Percentiles rank a stretch among this genome's conserved stretches.
Conservation (phyloP, 2,113 vertebrate genomes). For the Cottus gobio region DNA sequence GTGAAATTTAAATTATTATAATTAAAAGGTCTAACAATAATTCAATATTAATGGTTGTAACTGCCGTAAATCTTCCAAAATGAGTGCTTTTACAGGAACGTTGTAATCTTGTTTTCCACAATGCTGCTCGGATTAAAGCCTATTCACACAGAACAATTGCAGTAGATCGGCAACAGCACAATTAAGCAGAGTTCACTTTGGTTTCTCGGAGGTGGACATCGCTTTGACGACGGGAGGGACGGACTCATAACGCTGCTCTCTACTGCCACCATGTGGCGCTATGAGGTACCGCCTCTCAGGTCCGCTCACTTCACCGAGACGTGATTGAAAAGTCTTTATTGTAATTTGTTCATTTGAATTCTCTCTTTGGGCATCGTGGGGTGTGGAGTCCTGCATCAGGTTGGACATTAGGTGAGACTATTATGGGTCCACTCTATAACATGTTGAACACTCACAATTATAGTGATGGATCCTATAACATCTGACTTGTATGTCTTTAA, state of each 20-base stretch:
- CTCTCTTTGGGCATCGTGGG: not conserved
- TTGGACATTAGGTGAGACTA: not conserved
- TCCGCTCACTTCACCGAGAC: not conserved
- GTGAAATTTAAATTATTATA: not conserved
- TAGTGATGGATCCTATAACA: not conserved
- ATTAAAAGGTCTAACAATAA: not conserved
- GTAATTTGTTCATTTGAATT: constrained; percentile 14
- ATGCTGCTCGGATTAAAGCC: not conserved
- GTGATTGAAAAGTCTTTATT: not conserved
- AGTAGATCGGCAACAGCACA: constrained; percentile 15
- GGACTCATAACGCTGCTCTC: constrained; percentile 59
- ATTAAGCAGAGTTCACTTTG: constrained; percentile 23
- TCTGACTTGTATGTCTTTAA: constrained; percentile 16
- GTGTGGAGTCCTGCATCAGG: not conserved
- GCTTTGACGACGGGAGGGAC: constrained; percentile 23
- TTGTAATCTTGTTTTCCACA: constrained; percentile 10
- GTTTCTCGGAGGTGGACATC: constrained; percentile 29
- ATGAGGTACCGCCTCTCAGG: not conserved
- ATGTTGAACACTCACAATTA: not conserved
- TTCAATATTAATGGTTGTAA: not conserved
- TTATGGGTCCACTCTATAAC: constrained; percentile 5
- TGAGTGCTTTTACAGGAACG: not conserved
- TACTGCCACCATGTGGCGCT: constrained; percentile 75
- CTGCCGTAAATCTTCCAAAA: constrained; percentile 1
- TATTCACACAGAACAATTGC: constrained; percentile 4